Conservation (phyloP, 2,888 invertebrate genomes). For the Girardia tigrina region DNA sequence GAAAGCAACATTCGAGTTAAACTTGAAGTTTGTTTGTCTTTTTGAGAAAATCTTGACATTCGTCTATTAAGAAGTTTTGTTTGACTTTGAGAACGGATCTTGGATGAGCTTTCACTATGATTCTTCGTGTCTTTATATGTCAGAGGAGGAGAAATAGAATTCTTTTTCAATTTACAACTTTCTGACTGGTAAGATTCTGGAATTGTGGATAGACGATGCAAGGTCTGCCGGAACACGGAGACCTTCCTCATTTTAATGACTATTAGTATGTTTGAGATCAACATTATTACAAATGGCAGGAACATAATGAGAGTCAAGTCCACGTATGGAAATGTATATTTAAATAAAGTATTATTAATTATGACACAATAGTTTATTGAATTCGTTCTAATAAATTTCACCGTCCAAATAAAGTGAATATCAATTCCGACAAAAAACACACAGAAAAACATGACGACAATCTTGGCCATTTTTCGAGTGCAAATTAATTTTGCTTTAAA, state of each 20-base stretch:
- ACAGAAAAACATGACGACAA: background rate
- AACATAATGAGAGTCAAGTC: conserved; percentile 25
- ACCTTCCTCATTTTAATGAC: conserved; percentile 30
- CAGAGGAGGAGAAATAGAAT: background rate
- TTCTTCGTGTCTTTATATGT: background rate
- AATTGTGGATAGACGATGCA: background rate
- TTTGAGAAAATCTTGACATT: too few relatives aligned
- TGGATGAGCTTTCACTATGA: background rate
- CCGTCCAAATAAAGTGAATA: background rate
- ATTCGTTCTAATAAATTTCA: background rate
- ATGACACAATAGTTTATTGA: background rate
- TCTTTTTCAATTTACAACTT: background rate
- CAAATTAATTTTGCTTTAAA: conserved; percentile 36
- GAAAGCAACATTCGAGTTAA: conserved; percentile 33
- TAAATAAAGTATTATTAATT: background rate
- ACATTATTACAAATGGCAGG: conserved; percentile 34
- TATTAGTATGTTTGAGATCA: conserved; percentile 34
- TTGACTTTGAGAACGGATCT: background rate
- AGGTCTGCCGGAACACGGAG: background rate
- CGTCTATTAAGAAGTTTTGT: background rate
- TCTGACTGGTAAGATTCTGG: background rate
- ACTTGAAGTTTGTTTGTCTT: conserved; percentile 27
- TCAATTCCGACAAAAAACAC: background rate
- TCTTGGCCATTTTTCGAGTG: background rate
- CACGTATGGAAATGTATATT: conserved; percentile 28